Conservation (phyloP, 2,113 vertebrate species). For the Okapia johnstoni region DNA sequence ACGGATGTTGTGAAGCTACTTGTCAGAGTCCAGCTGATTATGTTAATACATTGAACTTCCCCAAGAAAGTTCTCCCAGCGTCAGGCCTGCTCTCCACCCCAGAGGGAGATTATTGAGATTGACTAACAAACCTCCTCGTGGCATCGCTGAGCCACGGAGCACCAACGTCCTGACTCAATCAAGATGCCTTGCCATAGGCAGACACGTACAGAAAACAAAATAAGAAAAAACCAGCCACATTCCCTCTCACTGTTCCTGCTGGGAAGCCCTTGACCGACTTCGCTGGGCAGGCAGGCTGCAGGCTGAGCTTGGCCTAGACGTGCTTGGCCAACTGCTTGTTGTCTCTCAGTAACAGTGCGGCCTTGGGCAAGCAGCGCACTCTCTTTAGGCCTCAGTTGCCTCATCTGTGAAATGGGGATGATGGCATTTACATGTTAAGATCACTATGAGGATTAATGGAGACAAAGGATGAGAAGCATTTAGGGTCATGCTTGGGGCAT, state of each 20-base stretch:
- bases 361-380: background rate
- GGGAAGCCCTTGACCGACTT: background rate
- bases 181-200: fast-evolving
- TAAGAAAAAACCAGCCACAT: background rate
- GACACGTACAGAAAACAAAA: background rate
- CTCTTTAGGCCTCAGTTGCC: background rate
- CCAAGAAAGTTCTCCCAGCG: background rate
- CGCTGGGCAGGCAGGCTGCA: too few relatives aligned
- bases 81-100: background rate
- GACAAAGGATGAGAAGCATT: background rate
- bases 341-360: background rate
- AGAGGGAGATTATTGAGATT: background rate
- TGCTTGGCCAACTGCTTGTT: background rate
- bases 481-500: background rate
- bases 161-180: background rate
- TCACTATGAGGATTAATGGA: background rate
- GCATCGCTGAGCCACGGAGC: background rate
- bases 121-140: fast-evolving
- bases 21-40: background rate
- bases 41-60: background rate
- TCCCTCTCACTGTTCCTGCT: too few relatives aligned
- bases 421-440: background rate
- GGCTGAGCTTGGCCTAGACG: background rate
- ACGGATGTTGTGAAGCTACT: too few relatives aligned
- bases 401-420: background rate